These are phyloP conservation scores for Dinothrombium tinctorium DNA, from an alignment of 1,140 invertebrate genomes.

Conservation along the genomic window DNA sequence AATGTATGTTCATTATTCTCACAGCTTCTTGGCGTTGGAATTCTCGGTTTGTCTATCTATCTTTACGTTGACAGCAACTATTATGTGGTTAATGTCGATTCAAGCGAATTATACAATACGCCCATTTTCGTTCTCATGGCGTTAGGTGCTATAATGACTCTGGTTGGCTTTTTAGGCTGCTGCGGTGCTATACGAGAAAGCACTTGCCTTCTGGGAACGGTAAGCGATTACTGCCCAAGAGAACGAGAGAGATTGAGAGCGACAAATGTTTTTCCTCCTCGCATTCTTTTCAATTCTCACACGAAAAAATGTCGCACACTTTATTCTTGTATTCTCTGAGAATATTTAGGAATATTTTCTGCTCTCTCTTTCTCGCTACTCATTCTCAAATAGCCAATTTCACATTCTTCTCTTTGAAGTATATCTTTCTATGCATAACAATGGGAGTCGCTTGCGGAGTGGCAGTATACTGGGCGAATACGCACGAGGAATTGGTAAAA, in stretches of 20 bases:
- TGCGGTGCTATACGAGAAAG: slow-evolving; percentile 66
- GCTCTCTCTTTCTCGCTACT: no score
- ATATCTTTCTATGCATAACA: slow-evolving; percentile 11
- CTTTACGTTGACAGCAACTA: slow-evolving; percentile 47
- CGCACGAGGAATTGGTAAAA: slow-evolving; percentile 19
- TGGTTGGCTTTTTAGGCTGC: slow-evolving; percentile 65
- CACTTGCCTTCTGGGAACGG: slow-evolving; percentile 56
- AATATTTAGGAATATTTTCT: no score
- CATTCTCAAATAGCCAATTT: no score
- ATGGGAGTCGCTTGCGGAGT: slow-evolving; percentile 9
- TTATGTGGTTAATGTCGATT: slow-evolving; percentile 38
- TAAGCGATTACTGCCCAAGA: slow-evolving; percentile 24
- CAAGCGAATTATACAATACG: slow-evolving; percentile 39
- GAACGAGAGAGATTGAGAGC: no score
- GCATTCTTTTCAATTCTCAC: no score
- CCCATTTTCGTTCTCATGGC: slow-evolving; percentile 48
- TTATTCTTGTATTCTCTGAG: no score
- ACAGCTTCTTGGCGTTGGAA: slow-evolving; percentile 42
- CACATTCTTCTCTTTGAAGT: slow-evolving; percentile 4
- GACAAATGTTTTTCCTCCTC: no score
- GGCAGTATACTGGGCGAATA: slow-evolving; percentile 7
- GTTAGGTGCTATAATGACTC: slow-evolving; percentile 48
- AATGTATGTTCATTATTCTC: slow-evolving; percentile 20
- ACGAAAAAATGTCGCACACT: background rate
- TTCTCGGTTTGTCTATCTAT: slow-evolving; percentile 41